Percentiles rank a stretch among this genome's conserved stretches.
Conservation (phyloP, 2,888 invertebrate species). For the Lepidocyrtinus sp. region DNA sequence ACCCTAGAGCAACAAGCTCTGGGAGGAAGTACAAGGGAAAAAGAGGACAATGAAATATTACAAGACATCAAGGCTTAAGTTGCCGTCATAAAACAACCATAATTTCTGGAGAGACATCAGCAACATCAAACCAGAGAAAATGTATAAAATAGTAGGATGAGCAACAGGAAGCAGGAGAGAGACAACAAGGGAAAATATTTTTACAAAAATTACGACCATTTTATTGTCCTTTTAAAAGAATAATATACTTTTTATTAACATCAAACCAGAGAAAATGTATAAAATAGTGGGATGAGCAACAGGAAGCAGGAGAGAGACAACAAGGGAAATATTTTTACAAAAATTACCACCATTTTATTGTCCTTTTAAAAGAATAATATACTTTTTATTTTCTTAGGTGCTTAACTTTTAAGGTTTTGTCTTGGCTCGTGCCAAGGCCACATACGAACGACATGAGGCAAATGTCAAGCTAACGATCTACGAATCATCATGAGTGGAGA, state of each 20-base stretch:
- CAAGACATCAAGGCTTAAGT: conserved; percentile 44
- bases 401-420: neutral
- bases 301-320: conserved; percentile 16
- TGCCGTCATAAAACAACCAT: conserved; percentile 49
- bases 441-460: conserved; percentile 12
- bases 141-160: conserved; percentile 12
- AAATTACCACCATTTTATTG: conserved; percentile 42
- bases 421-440: conserved; percentile 15
- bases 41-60: conserved; percentile 53
- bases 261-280: conserved; percentile 9
- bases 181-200: neutral
- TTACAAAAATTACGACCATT: conserved; percentile 34
- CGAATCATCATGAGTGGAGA: neutral
- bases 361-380: neutral
- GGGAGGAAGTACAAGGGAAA: conserved; percentile 23
- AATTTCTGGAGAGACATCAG: conserved; percentile 25
- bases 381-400: neutral
- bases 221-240: conserved; percentile 22
- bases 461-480: conserved; percentile 11
- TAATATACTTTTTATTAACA: conserved; percentile 1
- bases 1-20: conserved; percentile 39
- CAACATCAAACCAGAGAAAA: conserved; percentile 21
- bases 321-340: neutral
- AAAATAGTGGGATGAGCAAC: conserved; percentile 17
- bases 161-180: conserved; percentile 23